Evolutionary conservation across 2,113 vertebrate genomes (phyloP).

Genomic region (Tapirus terrestris): DNA sequence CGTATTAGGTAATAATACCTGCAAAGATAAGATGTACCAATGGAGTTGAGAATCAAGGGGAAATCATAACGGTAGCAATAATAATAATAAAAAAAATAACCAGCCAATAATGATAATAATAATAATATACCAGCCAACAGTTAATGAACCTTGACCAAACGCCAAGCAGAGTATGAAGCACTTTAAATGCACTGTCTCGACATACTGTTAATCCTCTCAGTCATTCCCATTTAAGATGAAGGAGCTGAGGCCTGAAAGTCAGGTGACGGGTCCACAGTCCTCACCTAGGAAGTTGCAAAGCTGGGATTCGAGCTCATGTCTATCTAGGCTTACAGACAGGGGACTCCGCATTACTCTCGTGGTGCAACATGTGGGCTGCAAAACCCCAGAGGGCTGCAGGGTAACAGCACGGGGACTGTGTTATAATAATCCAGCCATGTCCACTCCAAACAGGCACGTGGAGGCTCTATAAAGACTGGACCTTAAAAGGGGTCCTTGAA

Average conservation of each 20-base stretch:
- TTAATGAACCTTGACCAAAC: not conserved
- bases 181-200: not conserved
- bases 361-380: not conserved
- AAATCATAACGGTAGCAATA: not conserved
- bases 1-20: conserved; percentile 76
- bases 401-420: not conserved
- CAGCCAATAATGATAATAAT: not conserved
- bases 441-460: rapidly evolving
- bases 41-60: not conserved
- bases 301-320: not conserved
- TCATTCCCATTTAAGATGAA: not conserved
- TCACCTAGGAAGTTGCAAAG: not conserved
- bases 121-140: not conserved
- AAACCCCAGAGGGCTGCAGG: not conserved
- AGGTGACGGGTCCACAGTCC: not conserved
- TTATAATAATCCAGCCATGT: not conserved
- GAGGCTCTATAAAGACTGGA: not conserved
- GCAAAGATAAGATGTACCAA: conserved; percentile 77
- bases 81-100: not conserved
- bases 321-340: not conserved
- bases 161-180: not conserved
- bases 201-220: not conserved
- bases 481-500: not conserved
- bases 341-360: not conserved
- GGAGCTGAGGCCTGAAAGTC: not conserved